Percentiles rank a stretch among this genome's conserved stretches.
phyloP scores from a whole-genome alignment of 2,113 vertebrate species.

The Nannobrachium achirus region DNA sequence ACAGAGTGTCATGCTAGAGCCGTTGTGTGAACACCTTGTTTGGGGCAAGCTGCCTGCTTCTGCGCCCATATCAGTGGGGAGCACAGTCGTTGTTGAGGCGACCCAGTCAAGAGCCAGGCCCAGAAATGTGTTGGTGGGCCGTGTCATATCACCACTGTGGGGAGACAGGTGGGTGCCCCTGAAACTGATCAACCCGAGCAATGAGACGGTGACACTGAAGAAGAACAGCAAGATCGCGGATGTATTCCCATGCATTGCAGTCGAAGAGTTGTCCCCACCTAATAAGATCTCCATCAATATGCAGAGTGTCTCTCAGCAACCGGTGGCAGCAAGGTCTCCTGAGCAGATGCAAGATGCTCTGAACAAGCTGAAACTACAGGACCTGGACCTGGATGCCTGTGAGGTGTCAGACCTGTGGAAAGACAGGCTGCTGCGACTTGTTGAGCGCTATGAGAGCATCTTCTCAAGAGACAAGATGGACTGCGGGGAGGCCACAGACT shows the following conservation, averaged over 20 bases:
- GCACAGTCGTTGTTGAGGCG: conserved; percentile 30
- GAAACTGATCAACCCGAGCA: conserved; percentile 38
- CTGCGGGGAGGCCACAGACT: too few species aligned
- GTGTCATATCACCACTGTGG: conserved; percentile 25
- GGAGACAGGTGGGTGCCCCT: conserved; percentile 20
- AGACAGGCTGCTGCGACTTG: too few species aligned
- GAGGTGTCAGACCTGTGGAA: too few species aligned
- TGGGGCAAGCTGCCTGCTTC: conserved; percentile 21
- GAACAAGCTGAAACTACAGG: neutral
- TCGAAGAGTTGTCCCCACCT: too few species aligned
- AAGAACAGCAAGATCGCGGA: too few species aligned
- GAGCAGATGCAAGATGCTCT: neutral
- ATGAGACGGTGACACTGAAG: conserved; percentile 3
- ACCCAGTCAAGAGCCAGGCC: conserved; percentile 18
- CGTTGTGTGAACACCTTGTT: conserved; percentile 16
- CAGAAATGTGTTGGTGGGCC: conserved; percentile 15
- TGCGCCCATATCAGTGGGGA: conserved; percentile 20
- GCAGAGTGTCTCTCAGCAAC: too few species aligned
- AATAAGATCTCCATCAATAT: too few species aligned
- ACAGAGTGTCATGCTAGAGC: neutral
- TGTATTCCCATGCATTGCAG: too few species aligned
- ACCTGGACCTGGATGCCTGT: conserved; percentile 23
- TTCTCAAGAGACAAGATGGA: too few species aligned
- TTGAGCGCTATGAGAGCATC: too few species aligned
- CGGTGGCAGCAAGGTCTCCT: neutral